Evolutionary conservation across 2,888 invertebrate species (phyloP).

Genomic region (Glyphotaelius pellucidus): DNA sequence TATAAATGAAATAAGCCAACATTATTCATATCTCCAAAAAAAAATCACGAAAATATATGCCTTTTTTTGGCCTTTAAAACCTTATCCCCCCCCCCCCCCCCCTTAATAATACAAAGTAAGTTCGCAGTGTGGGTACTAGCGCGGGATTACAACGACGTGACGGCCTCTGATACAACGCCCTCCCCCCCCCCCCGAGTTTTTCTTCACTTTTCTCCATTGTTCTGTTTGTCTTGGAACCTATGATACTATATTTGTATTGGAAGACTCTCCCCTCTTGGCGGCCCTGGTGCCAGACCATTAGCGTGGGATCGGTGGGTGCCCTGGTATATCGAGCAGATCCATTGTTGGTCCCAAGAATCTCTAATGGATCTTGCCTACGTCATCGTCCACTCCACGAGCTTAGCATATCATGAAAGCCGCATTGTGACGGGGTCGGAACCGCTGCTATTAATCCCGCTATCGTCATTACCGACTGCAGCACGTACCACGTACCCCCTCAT

Average conservation of each 20-base stretch:
- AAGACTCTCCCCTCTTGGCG: not conserved
- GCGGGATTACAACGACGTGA: no score
- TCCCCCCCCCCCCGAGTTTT: no score
- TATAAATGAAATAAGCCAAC: no score
- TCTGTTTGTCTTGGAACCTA: no score
- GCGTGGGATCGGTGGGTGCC: slow-evolving; percentile 9
- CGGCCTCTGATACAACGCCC: no score
- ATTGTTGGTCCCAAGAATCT: slow-evolving; percentile 9
- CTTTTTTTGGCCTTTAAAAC: no score
- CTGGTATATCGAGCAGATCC: slow-evolving; percentile 7
- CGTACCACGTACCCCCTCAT: not conserved
- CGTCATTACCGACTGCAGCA: not conserved
- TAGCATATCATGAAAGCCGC: slow-evolving; percentile 14
- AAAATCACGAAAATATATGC: no score
- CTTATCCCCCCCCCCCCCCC: no score
- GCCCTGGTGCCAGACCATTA: not conserved
- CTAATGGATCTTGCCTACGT: slow-evolving; percentile 38
- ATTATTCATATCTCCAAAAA: no score
- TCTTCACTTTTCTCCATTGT: no score
- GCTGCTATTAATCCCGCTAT: not conserved
- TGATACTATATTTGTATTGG: not conserved
- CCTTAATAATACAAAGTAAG: no score
- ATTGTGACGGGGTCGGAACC: not conserved
- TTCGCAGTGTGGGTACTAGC: no score
- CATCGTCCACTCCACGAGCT: slow-evolving; percentile 35